Conservation (phyloP, 1,140 invertebrate genomes). For the Eciton burchellii region DNA sequence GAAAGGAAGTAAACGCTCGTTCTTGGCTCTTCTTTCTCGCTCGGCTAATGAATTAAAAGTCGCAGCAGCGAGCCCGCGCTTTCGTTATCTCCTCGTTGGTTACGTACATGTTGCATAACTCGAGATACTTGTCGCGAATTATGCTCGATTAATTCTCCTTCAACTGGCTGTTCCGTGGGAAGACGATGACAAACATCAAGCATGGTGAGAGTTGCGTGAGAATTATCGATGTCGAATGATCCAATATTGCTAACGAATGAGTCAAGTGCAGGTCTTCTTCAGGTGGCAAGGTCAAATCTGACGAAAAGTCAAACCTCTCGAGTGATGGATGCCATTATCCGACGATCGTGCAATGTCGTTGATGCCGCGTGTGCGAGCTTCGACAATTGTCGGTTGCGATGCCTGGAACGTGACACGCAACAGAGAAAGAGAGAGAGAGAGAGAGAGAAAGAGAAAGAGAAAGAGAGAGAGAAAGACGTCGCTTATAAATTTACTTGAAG, state of each 20-base stretch:
- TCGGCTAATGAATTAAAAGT: constrained; percentile 35
- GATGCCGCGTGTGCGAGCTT: not conserved
- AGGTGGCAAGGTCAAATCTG: not conserved
- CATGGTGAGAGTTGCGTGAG: not conserved
- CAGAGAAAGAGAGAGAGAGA: too few species aligned
- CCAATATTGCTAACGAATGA: constrained; percentile 51
- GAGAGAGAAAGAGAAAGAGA: too few species aligned
- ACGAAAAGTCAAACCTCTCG: not conserved
- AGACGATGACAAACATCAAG: constrained; percentile 23
- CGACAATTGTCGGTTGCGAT: not conserved
- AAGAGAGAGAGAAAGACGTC: too few species aligned
- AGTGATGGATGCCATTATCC: constrained; percentile 18
- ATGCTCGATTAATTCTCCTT: constrained; percentile 4
- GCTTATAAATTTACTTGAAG: not conserved
- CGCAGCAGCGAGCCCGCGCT: constrained; percentile 8
- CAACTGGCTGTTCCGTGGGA: not conserved
- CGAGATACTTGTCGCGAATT: not conserved
- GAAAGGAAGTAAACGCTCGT: constrained; percentile 49
- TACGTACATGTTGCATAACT: too few species aligned
- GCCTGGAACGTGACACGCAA: not conserved
- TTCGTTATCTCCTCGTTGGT: not conserved
- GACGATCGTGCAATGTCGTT: not conserved
- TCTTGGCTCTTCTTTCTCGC: not conserved
- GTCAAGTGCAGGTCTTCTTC: constrained; percentile 18
- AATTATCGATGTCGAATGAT: constrained; percentile 19